phyloP scores from a whole-genome alignment of 2,888 invertebrate species.

The Acanthococcus lagerstroemiae region DNA sequence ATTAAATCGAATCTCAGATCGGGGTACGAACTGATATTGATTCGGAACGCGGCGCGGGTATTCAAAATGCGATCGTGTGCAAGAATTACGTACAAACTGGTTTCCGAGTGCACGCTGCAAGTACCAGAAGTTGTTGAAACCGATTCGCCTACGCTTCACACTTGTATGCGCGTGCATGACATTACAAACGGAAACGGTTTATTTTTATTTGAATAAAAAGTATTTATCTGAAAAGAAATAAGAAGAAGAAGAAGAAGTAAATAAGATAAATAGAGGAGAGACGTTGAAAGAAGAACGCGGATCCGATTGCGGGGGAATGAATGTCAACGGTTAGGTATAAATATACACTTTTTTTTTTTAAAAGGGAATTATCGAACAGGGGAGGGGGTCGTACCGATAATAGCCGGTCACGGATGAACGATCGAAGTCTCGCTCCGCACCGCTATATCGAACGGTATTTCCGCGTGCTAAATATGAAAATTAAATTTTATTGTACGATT shows the following conservation, averaged over 20 bases:
- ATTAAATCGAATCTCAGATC: no score
- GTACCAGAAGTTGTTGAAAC: slow-evolving; percentile 15
- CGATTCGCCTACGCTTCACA: slow-evolving; percentile 15
- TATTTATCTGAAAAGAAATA: not conserved
- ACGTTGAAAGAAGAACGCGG: not conserved
- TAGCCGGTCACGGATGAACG: not conserved
- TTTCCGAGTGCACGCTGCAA: slow-evolving; percentile 2
- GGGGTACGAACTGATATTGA: not conserved
- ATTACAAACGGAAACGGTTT: slow-evolving; percentile 12
- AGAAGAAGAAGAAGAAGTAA: not conserved
- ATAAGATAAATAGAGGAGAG: not conserved
- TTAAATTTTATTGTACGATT: not conserved
- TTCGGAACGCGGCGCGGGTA: not conserved
- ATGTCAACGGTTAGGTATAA: not conserved
- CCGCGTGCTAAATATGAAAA: not conserved
- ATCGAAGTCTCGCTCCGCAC: not conserved
- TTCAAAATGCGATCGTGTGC: not conserved
- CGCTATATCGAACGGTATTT: not conserved
- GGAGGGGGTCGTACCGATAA: not conserved
- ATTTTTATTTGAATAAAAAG: not conserved
- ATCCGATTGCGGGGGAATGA: not conserved
- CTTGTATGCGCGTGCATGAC: slow-evolving; percentile 15
- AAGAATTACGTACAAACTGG: slow-evolving; percentile 8
- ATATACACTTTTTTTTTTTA: not conserved
- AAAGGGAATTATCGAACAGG: not conserved